Evolutionary conservation across 92 coral and sea anemone species (phyloP).

Genomic region (Epizoanthus stellaris): DNA sequence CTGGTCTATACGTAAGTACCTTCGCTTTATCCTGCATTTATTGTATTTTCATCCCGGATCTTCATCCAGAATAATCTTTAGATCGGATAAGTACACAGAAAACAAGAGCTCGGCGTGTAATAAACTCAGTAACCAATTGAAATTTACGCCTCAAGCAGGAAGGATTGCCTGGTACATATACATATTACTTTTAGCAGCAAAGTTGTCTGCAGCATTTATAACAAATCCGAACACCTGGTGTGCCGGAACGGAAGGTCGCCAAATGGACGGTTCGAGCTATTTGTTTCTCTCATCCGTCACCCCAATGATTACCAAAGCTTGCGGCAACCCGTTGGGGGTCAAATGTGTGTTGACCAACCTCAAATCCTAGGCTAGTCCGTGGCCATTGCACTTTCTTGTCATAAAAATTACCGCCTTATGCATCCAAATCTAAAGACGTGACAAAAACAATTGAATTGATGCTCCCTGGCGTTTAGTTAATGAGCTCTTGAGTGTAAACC

Average conservation of each 20-base stretch:
- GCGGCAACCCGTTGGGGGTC: neutral
- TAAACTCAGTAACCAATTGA: conserved; percentile 7
- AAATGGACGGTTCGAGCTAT: neutral
- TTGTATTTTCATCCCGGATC: neutral
- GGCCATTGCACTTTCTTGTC: conserved; percentile 3
- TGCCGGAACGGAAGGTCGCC: neutral
- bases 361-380: neutral
- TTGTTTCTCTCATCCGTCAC: conserved; percentile 21
- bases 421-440: neutral
- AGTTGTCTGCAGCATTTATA: conserved; percentile 27
- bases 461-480: conserved; percentile 17
- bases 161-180: neutral
- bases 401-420: neutral
- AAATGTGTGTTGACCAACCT: neutral
- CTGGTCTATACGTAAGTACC: conserved; percentile 64
- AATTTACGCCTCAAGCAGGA: neutral
- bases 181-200: conserved; percentile 9
- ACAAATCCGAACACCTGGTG: too few species aligned
- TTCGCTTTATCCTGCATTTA: neutral
- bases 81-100: conserved; percentile 23
- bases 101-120: neutral
- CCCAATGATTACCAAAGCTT: conserved; percentile 7
- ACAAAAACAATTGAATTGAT: neutral
- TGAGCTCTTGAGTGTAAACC: conserved; percentile 39
- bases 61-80: conserved; percentile 21